Evolutionary conservation across 2,797 vertebrate species (phyloP).

Genomic region (Eremophila alpestris): DNA sequence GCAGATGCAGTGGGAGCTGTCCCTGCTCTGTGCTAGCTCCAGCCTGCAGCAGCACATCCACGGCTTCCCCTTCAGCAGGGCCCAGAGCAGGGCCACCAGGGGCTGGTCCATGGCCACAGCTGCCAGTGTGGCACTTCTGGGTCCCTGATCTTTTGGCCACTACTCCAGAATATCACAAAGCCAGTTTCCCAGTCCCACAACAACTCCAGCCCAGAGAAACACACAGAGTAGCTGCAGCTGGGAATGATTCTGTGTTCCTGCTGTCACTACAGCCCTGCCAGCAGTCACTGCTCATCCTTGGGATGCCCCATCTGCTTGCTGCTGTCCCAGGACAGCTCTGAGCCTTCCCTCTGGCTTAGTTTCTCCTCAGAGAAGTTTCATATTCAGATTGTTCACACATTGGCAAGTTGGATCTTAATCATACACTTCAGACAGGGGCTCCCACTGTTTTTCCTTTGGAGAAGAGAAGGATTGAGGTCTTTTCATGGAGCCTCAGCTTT

Average conservation of each 20-base stretch:
- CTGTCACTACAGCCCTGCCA: not conserved
- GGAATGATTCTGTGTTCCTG: not conserved
- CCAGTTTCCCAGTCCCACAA: not conserved
- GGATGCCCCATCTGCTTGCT: not conserved
- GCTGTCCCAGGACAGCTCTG: not conserved
- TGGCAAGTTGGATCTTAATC: not conserved
- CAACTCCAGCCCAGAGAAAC: not conserved
- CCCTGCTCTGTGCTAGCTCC: accelerated
- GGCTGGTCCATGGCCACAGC: accelerated
- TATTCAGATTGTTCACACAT: not conserved
- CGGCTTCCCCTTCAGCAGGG: not conserved
- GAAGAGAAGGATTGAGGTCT: not conserved
- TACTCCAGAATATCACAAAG: not conserved
- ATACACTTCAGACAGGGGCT: not conserved
- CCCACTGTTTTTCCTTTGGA: not conserved
- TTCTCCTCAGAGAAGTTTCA: not conserved
- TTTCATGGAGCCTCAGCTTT: not conserved
- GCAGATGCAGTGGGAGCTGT: not conserved
- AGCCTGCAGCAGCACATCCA: not conserved
- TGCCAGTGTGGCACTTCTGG: accelerated
- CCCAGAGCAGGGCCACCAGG: not conserved
- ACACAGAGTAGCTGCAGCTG: not conserved
- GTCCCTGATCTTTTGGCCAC: not conserved
- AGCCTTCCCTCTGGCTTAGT: not conserved
- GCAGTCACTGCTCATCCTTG: not conserved